Evolutionary conservation across 2,113 vertebrate genomes (phyloP).

Genomic region (Clarias macrocephalus): DNA sequence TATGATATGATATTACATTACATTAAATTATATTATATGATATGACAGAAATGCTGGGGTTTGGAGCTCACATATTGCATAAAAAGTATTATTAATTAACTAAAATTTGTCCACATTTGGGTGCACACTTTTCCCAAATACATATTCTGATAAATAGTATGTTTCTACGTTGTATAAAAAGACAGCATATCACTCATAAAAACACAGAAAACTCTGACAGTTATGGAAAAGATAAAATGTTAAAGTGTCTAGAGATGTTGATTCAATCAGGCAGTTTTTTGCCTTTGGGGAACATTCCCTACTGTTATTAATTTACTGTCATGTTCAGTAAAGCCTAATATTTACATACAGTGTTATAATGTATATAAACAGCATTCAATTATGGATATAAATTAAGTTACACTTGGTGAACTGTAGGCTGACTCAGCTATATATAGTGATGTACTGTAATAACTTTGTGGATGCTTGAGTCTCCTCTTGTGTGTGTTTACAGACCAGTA

Average conservation of each 20-base stretch:
- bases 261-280: background rate
- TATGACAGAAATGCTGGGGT: background rate
- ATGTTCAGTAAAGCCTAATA: background rate
- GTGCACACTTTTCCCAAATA: slow-evolving; percentile 39
- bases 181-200: background rate
- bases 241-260: background rate
- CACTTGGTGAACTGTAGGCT: background rate
- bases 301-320: background rate
- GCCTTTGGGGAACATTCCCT: no score
- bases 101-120: background rate
- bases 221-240: background rate
- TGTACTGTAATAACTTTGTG: background rate
- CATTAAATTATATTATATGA: no score
- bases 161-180: slow-evolving; percentile 19
- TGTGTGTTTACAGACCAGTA: slow-evolving; percentile 18
- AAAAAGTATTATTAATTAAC: background rate
- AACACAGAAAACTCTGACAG: background rate
- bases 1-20: no score
- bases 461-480: slow-evolving; percentile 1
- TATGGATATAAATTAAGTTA: background rate
- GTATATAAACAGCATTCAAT: background rate
- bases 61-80: background rate
- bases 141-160: slow-evolving; percentile 63
- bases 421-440: background rate
- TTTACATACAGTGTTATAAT: background rate